Base-by-base conservation (phyloP, 2,888 invertebrate genomes). In the Podotricha telesiphe region DNA sequence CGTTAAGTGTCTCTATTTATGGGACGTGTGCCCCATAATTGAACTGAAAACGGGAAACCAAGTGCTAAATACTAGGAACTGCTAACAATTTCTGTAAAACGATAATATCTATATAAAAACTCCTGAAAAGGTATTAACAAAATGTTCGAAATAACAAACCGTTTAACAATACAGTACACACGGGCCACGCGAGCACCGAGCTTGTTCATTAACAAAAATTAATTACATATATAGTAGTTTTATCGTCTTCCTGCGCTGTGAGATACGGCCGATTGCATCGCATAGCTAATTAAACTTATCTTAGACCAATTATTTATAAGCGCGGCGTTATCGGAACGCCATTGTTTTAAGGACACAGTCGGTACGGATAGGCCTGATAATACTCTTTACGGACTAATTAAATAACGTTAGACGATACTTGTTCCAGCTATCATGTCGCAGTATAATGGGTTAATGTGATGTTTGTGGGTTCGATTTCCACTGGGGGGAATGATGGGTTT, bases 231-330 rank as follows among this genome's bases (percentile, higher is more conserved):
- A 28, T 28, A 28, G 28, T 28, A 28, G 28, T 69, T 65, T 74
- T 77, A 79, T 77, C 78, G 75, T 61, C 81, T 88, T 88, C 88
- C 89, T 86, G 86, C 80, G 72, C 77, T 78, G 80, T 80, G 79
- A 87, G 89, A 89, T 89, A 89, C 79, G 81, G 73, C 64, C 67
- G 91, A 91, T 90, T 81, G 78, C 84, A 89, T 88, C 87, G 86
- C 73, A 72, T 74, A 74, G 73, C 82, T 91, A 90, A 91, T 91
- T 91, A 91, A 82, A 85, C 76, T 88, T 91, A 91, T 92, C 90
- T 88, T 84, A 85, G 83, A 85, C 88, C 87, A 88, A 89, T 91
- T 91, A 90, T 91, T 89, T 89, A 88, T 89, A 86, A 88, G 87
- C 83, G 77, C 71, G 78, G 79, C 85, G 55, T 91, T 91, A 90